Evolutionary conservation across 2,797 vertebrate species (phyloP).

Genomic region (Sebastes trivittatus): DNA sequence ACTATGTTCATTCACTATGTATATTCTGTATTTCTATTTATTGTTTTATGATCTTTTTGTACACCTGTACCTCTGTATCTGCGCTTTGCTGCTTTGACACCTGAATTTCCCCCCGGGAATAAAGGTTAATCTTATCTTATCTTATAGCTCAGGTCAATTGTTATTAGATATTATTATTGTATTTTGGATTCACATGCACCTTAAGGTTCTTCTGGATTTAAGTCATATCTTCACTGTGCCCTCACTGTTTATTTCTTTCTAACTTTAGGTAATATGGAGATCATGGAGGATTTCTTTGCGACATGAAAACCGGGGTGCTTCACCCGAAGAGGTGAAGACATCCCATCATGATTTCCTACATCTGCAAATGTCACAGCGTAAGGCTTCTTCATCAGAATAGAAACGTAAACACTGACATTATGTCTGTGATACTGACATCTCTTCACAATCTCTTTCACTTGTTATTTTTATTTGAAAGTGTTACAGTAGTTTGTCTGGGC

Average conservation of each 20-base stretch:
- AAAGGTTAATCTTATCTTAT: too few species aligned
- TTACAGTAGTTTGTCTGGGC: not conserved
- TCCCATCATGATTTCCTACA: constrained; percentile 51
- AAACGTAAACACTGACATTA: not conserved
- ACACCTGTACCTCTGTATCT: too few species aligned
- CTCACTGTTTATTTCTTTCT: not conserved
- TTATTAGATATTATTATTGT: not conserved
- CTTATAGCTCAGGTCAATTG: not conserved
- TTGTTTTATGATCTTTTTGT: too few species aligned
- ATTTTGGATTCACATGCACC: not conserved
- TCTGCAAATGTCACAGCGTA: constrained; percentile 51
- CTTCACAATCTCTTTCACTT: not conserved
- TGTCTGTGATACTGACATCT: not conserved
- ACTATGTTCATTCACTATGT: too few species aligned
- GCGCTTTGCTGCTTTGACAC: too few species aligned
- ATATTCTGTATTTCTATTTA: too few species aligned
- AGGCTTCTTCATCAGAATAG: constrained; percentile 1
- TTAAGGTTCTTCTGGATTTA: not conserved
- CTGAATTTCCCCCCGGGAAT: too few species aligned
- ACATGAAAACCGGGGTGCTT: constrained; percentile 9
- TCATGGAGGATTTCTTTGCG: constrained; percentile 68
- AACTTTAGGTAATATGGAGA: constrained; percentile 61
- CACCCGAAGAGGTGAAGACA: constrained; percentile 51
- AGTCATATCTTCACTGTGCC: not conserved
- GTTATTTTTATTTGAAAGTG: not conserved